Evolutionary conservation across 2,113 vertebrate genomes (phyloP).

Genomic region (Rhodinocichla rosea): DNA sequence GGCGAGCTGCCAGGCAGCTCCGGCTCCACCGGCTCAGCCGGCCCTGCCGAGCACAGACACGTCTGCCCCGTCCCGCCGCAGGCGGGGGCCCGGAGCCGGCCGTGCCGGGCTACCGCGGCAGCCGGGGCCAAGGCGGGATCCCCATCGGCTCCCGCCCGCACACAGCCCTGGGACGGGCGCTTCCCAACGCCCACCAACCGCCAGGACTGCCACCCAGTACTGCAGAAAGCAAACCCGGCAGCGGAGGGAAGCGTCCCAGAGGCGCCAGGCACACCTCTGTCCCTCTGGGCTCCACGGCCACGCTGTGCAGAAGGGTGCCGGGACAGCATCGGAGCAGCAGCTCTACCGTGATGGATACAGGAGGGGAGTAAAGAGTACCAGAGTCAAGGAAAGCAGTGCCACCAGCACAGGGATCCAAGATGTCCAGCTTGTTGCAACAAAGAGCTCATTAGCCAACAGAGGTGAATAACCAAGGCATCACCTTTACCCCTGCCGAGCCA

Average conservation of each 20-base stretch:
- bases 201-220: not conserved
- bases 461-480: not conserved
- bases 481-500: fast-evolving
- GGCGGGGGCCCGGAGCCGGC: not conserved
- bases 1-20: slow-evolving; percentile 17
- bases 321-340: not conserved
- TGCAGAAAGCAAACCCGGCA: not conserved
- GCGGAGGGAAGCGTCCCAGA: not conserved
- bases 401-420: not conserved
- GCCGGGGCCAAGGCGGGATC: not conserved
- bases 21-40: slow-evolving; percentile 20
- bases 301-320: not conserved
- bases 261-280: not conserved
- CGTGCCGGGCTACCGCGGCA: not conserved
- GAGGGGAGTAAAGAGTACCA: not conserved
- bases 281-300: fast-evolving
- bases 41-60: not conserved
- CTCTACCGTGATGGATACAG: fast-evolving
- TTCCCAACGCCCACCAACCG: not conserved
- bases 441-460: not conserved
- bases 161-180: not conserved
- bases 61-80: not conserved
- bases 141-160: not conserved
- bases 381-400: not conserved
- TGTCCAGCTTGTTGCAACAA: not conserved